These are phyloP conservation scores for Oscarella lobularis DNA, from an alignment of 37 sponge, comb jelly and placozoan species.

Conservation along the genomic window DNA sequence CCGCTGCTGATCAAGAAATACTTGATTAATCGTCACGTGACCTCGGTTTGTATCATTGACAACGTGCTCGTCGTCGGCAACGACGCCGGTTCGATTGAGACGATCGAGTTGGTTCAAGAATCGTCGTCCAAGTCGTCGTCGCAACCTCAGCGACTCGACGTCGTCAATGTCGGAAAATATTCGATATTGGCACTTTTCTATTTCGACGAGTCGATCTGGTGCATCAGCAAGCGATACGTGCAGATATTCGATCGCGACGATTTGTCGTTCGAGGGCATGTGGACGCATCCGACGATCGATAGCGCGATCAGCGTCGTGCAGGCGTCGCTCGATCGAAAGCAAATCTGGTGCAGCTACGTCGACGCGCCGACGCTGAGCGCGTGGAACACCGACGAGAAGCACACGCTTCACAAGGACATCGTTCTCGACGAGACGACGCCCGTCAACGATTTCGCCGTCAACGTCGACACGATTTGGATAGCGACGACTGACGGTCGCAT, in stretches of 20 bases:
- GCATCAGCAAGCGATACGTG: constrained; percentile 16
- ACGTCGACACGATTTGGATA: constrained; percentile 70
- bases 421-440: constrained; percentile 9
- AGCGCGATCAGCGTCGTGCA: constrained; percentile 38
- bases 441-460: constrained; percentile 52
- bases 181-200: no score
- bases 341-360: constrained; percentile 59
- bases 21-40: no score
- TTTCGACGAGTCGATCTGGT: no score
- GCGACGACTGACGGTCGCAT: constrained; percentile 77
- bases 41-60: no score
- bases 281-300: constrained; percentile 5
- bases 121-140: no score
- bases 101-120: no score
- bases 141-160: no score
- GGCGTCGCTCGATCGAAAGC: constrained; percentile 13
- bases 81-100: no score
- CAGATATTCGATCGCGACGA: constrained; percentile 39
- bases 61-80: no score
- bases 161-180: no score
- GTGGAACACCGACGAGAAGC: constrained; percentile 35
- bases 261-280: constrained; percentile 22
- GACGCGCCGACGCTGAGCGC: constrained; percentile 40
- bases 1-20: no score
- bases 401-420: constrained; percentile 6